Percentiles rank a stretch among this genome's conserved stretches.
Evolutionary conservation across 2,113 vertebrate genomes (phyloP).

Genomic region (Sterrhoptilus dennistouni): DNA sequence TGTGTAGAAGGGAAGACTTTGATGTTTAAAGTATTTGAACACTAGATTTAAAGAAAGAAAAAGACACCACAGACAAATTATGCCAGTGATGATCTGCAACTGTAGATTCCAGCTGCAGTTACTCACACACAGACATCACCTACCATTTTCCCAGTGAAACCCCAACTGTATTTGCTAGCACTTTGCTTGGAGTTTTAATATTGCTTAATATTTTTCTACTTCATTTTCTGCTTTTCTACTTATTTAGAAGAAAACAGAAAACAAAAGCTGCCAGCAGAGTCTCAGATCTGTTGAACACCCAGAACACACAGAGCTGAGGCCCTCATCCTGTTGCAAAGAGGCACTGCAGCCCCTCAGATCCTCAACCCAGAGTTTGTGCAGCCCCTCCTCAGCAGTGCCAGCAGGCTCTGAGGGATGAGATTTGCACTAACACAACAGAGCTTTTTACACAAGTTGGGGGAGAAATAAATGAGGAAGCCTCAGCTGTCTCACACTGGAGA

Average conservation of each 20-base stretch:
- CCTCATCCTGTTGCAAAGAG: slow-evolving; percentile 32
- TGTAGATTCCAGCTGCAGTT: not conserved
- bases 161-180: not conserved
- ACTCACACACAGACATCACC: not conserved
- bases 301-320: slow-evolving; percentile 45
- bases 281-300: not conserved
- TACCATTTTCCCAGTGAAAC: not conserved
- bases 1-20: slow-evolving; percentile 16
- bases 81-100: not conserved
- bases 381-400: not conserved
- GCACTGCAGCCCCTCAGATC: slow-evolving; percentile 1
- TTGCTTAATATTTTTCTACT: not conserved
- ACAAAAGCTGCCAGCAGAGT: not conserved
- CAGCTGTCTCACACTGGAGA: not conserved
- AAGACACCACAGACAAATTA: not conserved
- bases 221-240: not conserved
- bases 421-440: not conserved
- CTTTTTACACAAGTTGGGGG: not conserved
- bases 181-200: not conserved
- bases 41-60: not conserved
- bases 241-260: not conserved
- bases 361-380: not conserved
- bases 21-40: slow-evolving; percentile 36
- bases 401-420: not conserved
- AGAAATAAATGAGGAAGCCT: not conserved